A percentile compares a stretch with the other conserved stretches of the same genome.
Conservation (phyloP, 2,888 invertebrate species). For the Drosophila sordidula region DNA sequence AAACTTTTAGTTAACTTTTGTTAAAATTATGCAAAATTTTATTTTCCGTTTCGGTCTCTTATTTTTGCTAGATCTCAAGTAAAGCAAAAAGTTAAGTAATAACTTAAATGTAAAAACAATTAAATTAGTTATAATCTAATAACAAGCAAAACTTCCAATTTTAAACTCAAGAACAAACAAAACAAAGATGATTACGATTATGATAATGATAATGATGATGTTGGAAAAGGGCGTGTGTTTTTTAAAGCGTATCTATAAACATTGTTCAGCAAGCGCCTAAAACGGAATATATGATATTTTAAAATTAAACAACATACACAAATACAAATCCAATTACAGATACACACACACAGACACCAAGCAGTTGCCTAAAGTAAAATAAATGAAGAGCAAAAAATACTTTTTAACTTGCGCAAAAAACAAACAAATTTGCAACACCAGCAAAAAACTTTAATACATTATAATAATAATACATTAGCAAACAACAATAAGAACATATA, state of each 20-base stretch:
- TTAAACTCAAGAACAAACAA: conserved; percentile 58
- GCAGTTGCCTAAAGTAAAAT: conserved; percentile 70
- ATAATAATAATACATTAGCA: conserved; percentile 63
- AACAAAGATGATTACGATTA: conserved; percentile 35
- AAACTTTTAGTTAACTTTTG: conserved; percentile 17
- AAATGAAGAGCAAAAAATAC: conserved; percentile 31
- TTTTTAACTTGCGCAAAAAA: conserved; percentile 61
- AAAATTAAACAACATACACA: conserved; percentile 35
- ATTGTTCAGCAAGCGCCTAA: conserved; percentile 78
- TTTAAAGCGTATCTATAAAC: conserved; percentile 72
- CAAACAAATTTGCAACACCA: conserved; percentile 61
- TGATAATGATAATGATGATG: conserved; percentile 37
- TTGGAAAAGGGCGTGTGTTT: conserved; percentile 48
- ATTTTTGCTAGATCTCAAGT: conserved; percentile 73
- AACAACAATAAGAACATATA: conserved; percentile 65
- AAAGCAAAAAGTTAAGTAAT: conserved; percentile 63
- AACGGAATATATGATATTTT: conserved; percentile 54
- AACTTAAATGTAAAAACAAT: conserved; percentile 55
- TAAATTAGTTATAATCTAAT: conserved; percentile 66
- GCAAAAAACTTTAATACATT: conserved; percentile 74
- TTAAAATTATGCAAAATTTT: conserved; percentile 26
- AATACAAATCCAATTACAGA: conserved; percentile 14
- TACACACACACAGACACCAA: conserved; percentile 62
- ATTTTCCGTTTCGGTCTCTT: conserved; percentile 36
- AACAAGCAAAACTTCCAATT: conserved; percentile 73